Percentiles rank a stretch among this genome's conserved stretches.
phyloP scores from a whole-genome alignment of 2,113 vertebrate genomes.

The Brachionichthys hirsutus region DNA sequence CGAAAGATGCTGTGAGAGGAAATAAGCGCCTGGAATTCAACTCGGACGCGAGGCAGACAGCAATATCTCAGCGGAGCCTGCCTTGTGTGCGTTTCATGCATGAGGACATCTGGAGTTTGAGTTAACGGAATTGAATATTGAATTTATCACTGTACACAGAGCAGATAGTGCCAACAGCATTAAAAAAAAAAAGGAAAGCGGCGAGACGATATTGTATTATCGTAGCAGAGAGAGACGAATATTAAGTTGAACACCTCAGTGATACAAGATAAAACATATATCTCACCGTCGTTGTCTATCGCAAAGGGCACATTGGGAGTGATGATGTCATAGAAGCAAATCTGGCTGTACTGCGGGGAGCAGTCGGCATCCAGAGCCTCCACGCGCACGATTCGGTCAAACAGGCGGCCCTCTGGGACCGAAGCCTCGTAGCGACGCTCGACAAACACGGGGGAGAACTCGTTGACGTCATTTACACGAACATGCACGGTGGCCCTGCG shows the following conservation, averaged over 20 bases:
- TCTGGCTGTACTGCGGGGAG: slow-evolving; percentile 98
- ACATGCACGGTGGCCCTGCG: slow-evolving; percentile 94
- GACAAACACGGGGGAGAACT: slow-evolving; percentile 96
- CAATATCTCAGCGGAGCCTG: slow-evolving; percentile 8
- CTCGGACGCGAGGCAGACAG: background rate
- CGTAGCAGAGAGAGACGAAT: background rate
- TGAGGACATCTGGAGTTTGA: slow-evolving; percentile 35
- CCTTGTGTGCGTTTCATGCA: slow-evolving; percentile 20
- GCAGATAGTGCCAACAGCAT: background rate
- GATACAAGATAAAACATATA: slow-evolving; percentile 5
- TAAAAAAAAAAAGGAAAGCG: slow-evolving; percentile 3
- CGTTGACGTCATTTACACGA: slow-evolving; percentile 95
- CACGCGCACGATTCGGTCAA: slow-evolving; percentile 90
- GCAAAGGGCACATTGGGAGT: slow-evolving; percentile 96
- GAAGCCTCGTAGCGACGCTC: slow-evolving; percentile 90
- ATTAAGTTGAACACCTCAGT: background rate
- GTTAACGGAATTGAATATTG: slow-evolving; percentile 23
- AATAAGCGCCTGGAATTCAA: background rate
- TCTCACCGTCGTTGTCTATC: slow-evolving; percentile 95
- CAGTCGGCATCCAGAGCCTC: slow-evolving; percentile 96
- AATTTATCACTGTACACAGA: slow-evolving; percentile 11
- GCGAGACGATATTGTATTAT: slow-evolving; percentile 11
- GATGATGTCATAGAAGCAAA: slow-evolving; percentile 99
- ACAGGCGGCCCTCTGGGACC: slow-evolving; percentile 91
- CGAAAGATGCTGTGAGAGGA: too few relatives aligned